Evolutionary conservation across 2,797 vertebrate species (phyloP).

Genomic region (Dallia pectoralis): DNA sequence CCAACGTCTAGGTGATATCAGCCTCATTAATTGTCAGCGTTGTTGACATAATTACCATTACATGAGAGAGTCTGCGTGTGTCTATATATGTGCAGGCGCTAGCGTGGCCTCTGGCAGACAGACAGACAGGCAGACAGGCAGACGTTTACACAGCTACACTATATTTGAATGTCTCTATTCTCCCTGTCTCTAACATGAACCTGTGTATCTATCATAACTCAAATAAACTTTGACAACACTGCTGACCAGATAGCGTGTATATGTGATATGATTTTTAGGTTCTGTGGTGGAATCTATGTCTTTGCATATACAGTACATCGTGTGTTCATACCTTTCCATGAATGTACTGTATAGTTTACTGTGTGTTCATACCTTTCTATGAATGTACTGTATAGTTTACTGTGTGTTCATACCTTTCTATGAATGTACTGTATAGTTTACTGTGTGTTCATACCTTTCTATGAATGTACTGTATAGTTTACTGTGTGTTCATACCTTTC

Average conservation of each 20-base stretch:
- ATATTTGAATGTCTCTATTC: not conserved
- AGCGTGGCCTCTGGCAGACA: not conserved
- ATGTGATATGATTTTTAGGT: not conserved
- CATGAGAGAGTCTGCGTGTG: not conserved
- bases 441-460: too few relatives aligned
- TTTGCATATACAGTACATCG: not conserved
- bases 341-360: too few relatives aligned
- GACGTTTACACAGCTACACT: not conserved
- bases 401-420: too few relatives aligned
- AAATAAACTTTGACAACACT: not conserved
- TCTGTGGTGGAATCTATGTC: not conserved
- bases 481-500: too few relatives aligned
- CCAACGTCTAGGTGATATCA: not conserved
- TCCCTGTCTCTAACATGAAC: not conserved
- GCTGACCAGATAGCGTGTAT: not conserved
- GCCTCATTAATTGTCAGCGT: not conserved
- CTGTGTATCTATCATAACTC: not conserved
- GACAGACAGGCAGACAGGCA: not conserved
- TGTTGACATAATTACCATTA: not conserved
- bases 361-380: too few relatives aligned
- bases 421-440: too few relatives aligned
- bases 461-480: too few relatives aligned
- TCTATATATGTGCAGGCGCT: not conserved
- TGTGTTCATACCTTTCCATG: too few relatives aligned
- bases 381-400: too few relatives aligned